Base-by-base conservation (phyloP, 2,113 vertebrate genomes). In the Salvelinus namaycush region DNA sequence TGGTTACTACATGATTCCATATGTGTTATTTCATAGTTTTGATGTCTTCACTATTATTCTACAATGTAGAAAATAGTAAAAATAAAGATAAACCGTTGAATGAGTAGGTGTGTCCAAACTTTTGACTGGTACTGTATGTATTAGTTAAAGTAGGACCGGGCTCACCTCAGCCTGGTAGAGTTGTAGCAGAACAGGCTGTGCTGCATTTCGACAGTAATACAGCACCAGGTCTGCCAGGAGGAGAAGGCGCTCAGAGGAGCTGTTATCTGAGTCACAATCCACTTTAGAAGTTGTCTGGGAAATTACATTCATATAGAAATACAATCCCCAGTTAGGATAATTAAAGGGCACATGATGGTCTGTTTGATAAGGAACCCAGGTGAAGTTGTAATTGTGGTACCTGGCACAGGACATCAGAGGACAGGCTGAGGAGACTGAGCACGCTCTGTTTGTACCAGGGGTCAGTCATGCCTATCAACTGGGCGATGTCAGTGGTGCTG, bases 371-470 rank as follows among this genome's bases (percentile, higher is more conserved):
- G 34, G 34, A 34, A 34, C 34, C 34, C 51, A 54, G 51, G 20
- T 64, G n/a, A 14, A 29, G 20, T 70, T 22, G 31, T 22, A 11
- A 18, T 20, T 70, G 18, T 22, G 6, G 51, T 13, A 98, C 97
- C 96, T 97, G 95, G 84, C 95, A 97, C 44, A 98, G 88, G 70
- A 97, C 94, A 0, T 93, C 91, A 1, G 95, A 94, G 27, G 97
- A 95, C 72, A 99, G 90, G 81, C 95, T 94, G 92, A 99, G 95
- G 80, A 99, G 92, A 75, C 92, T 96, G 71, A 96, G 92, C 59
- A 97, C 92, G 0, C 97, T 99, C 39, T 96, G 92, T 77, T 98
- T 93, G 62, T 98, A 99, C 97, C 97, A 99, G 18, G 96, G 96
- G 83, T 98, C 97, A 74, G 97, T 88, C 93, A 94, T 90, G 22